Evolutionary conservation across 2,888 invertebrate genomes (phyloP).

Genomic region (Acrobasis suavella): DNA sequence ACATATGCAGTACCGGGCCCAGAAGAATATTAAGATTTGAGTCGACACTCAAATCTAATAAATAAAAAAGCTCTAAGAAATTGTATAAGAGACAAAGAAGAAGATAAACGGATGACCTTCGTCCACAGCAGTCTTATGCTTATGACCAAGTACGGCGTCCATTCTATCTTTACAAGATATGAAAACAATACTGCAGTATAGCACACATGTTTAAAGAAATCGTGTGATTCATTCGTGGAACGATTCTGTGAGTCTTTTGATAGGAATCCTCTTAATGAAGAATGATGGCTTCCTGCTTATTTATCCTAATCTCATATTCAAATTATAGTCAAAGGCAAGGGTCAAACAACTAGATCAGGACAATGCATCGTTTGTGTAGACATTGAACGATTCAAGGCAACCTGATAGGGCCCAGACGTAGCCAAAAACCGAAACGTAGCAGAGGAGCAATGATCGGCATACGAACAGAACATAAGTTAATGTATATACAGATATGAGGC

Average conservation of each 20-base stretch:
- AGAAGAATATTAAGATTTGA: too few relatives aligned
- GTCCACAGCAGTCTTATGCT: too few relatives aligned
- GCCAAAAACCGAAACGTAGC: constrained; percentile 1
- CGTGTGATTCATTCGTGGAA: neutral
- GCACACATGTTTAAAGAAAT: too few relatives aligned
- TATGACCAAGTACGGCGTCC: too few relatives aligned
- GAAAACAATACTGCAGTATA: too few relatives aligned
- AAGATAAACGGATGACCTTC: too few relatives aligned
- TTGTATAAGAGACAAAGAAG: too few relatives aligned
- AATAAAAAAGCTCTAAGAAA: too few relatives aligned
- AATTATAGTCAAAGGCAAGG: constrained; percentile 3
- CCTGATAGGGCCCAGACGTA: constrained; percentile 5
- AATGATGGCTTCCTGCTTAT: constrained; percentile 11
- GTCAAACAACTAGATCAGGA: constrained; percentile 7
- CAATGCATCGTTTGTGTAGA: constrained; percentile 19
- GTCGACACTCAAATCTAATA: too few relatives aligned
- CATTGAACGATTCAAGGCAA: constrained; percentile 5
- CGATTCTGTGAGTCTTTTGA: neutral
- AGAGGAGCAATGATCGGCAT: constrained; percentile 1
- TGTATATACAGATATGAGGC: neutral
- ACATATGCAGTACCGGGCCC: too few relatives aligned
- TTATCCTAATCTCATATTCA: constrained; percentile 8
- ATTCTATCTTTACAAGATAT: too few relatives aligned
- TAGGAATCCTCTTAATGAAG: neutral
- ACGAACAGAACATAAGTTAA: neutral